Evolutionary conservation across 2,797 vertebrate genomes (phyloP).

Genomic region (Chrysocyon brachyurus): DNA sequence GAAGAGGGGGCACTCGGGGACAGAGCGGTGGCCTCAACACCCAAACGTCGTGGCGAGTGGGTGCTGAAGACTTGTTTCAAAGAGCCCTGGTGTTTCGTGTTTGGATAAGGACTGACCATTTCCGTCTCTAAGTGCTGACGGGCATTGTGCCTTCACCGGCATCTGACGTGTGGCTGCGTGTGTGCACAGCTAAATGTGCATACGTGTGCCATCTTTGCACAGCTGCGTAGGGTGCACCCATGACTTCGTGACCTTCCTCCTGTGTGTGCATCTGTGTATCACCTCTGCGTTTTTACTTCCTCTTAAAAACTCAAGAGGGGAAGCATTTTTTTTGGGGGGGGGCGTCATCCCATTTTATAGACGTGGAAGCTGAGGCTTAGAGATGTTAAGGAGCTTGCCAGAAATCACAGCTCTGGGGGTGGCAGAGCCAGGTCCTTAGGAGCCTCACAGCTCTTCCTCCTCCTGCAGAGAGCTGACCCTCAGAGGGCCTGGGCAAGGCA

Average conservation of each 20-base stretch:
- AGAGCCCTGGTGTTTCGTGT: not conserved
- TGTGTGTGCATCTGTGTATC: no score
- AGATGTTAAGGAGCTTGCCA: not conserved
- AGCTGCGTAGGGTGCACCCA: rapidly evolving
- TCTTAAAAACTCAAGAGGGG: not conserved
- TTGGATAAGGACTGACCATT: rapidly evolving
- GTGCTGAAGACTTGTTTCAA: not conserved
- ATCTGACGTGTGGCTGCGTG: not conserved
- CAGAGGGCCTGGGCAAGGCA: no score
- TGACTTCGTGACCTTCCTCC: no score
- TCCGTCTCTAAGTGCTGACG: not conserved
- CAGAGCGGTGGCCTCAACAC: not conserved
- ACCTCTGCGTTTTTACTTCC: no score
- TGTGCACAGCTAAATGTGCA: not conserved
- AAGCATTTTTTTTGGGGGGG: no score
- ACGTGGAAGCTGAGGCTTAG: not conserved
- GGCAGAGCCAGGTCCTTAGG: not conserved
- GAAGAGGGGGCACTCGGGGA: not conserved
- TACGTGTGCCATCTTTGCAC: rapidly evolving
- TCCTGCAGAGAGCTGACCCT: no score
- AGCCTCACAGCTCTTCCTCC: not conserved
- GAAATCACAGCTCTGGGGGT: no score
- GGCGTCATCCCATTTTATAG: not conserved
- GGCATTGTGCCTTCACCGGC: not conserved
- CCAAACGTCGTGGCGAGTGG: not conserved